These are phyloP conservation scores for Dendropsophus ebraccatus DNA, from an alignment of 2,113 vertebrate species.

Conservation along the genomic window DNA sequence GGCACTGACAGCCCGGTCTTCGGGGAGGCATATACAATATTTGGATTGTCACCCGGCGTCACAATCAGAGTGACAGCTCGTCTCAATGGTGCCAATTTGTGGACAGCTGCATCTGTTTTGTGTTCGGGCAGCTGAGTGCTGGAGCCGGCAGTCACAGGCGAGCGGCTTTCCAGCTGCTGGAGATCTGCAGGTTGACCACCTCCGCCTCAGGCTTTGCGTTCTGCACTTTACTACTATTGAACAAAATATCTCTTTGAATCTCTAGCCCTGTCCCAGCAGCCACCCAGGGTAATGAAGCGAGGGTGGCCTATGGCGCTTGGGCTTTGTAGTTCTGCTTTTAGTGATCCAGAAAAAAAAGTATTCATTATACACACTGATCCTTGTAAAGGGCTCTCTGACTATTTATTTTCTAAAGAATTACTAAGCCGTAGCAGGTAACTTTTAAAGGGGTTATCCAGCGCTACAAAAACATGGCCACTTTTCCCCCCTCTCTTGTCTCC, in stretches of 20 bases:
- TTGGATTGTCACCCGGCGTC: conserved; percentile 1
- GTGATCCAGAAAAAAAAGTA: too few relatives aligned
- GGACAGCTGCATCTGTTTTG: conserved; percentile 16
- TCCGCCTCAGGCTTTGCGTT: neutral
- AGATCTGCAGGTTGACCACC: neutral
- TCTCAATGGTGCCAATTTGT: conserved; percentile 5
- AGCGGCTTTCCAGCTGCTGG: neutral
- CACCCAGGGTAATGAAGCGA: neutral
- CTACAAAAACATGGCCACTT: too few relatives aligned
- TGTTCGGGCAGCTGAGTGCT: neutral
- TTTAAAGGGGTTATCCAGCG: too few relatives aligned
- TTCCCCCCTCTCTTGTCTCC: too few relatives aligned
- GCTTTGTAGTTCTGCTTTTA: neutral
- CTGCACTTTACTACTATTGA: neutral
- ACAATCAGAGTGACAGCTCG: conserved; percentile 6
- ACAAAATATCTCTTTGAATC: neutral
- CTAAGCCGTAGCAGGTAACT: too few relatives aligned
- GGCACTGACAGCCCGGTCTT: neutral
- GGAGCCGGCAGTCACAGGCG: neutral
- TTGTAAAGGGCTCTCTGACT: neutral
- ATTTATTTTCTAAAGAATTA: neutral
- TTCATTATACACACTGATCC: neutral
- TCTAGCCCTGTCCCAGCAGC: neutral
- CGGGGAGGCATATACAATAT: neutral
- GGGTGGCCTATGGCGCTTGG: neutral